Evolutionary conservation across 2,888 invertebrate species (phyloP), one percentile per base, ranked within the genome.

Genomic region (Sepiola atlantica): DNA sequence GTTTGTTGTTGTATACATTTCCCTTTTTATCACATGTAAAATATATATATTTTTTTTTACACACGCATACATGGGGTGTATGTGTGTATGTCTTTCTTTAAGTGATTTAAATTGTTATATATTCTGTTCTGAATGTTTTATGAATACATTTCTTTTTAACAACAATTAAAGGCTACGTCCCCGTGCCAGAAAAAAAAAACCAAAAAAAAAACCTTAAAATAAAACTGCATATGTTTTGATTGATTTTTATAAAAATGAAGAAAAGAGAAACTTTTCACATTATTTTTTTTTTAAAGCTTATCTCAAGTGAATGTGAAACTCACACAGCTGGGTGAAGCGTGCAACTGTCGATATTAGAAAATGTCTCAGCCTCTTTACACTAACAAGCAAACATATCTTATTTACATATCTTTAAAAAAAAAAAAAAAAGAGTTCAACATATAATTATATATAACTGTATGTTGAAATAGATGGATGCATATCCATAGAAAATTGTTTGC

Each of bases 231-330:
- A 16, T 77, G 77, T 77, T 77, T 77, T 10, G 8, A n/a, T n/a
- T 77, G n/a, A n/a, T 77, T 77, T 16, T 32, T 77, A 16, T 77
- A 16, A 3, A 3, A 16, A 18, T 16, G 4, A 77, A 61, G 61
- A 61, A 61, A 77, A 21, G 14, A n/a, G 32, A 77, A 32, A 14
- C 14, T n/a, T 77, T 77, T 32, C 32, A 32, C 77, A 77, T 77
- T 61, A 61, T 61, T 61, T 61, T 28, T 28, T 61, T 61, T 61
- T 28, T 28, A 28, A 77, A 77, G n/a, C 77, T 77, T 77, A 77
- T n/a, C n/a, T 77, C n/a, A 77, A 77, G n/a, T 77, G 77, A n/a
- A 77, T 77, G 77, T 77, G 77, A 77, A 77, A 77, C 77, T 77
- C n/a, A 77, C 77, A 77, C 77, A 77, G 77, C 77, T 77, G 77